Conservation (phyloP, 2,797 vertebrate species). For the Acrossocheilus wenchowensis region DNA sequence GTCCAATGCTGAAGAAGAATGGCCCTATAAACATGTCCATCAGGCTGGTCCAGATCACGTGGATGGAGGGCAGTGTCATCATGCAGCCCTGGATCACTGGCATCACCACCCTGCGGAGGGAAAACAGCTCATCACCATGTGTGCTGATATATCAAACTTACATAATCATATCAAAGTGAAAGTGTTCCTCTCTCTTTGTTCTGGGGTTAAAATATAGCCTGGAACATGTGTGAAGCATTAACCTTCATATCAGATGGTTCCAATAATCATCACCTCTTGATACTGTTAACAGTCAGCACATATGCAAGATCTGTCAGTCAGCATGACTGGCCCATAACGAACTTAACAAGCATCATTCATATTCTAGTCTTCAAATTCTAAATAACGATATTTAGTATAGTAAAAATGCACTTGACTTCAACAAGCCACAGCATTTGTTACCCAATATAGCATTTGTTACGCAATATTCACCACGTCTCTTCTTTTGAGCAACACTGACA, state of each 20-base stretch:
- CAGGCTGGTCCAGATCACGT: slow-evolving; percentile 86
- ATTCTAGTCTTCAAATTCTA: neutral
- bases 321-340: neutral
- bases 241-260: slow-evolving; percentile 3
- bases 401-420: neutral
- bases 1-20: slow-evolving; percentile 82
- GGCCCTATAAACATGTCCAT: slow-evolving; percentile 82
- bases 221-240: neutral
- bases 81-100: slow-evolving; percentile 86
- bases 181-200: slow-evolving; percentile 14
- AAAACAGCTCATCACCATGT: slow-evolving; percentile 10
- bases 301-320: neutral
- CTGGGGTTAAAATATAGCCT: slow-evolving; percentile 12
- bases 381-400: neutral
- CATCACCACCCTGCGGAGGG: slow-evolving; percentile 84
- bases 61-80: slow-evolving; percentile 84
- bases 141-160: neutral
- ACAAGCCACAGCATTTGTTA: neutral
- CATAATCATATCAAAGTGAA: slow-evolving; percentile 12
- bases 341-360: neutral
- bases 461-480: neutral
- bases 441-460: neutral
- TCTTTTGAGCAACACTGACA: slow-evolving; percentile 13
- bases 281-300: neutral
- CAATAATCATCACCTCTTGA: slow-evolving; percentile 24